These are phyloP conservation scores for Hemaris fuciformis DNA, from an alignment of 2,888 invertebrate species.

Conservation along the genomic window DNA sequence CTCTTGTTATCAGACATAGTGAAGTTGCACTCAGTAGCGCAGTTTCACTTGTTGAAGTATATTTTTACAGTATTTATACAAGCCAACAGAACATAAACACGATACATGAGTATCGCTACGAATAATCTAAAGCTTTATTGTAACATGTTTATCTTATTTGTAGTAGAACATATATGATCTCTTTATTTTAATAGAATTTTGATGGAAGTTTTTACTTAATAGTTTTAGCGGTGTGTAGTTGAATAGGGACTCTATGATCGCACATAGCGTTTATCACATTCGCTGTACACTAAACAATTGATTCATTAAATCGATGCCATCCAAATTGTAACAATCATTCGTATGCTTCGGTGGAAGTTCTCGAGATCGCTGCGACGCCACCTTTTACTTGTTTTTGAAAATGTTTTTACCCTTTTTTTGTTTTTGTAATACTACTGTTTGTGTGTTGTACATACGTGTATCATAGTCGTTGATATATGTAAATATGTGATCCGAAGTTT, in stretches of 20 bases:
- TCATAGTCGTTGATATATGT: constrained; percentile 41
- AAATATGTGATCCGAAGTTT: constrained; percentile 40
- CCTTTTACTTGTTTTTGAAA: constrained; percentile 22
- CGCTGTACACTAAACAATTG: constrained; percentile 42
- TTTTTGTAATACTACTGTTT: constrained; percentile 39
- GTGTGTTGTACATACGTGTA: constrained; percentile 71
- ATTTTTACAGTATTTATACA: constrained; percentile 49
- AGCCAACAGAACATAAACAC: constrained; percentile 47
- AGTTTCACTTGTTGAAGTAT: background rate
- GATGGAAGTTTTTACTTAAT: constrained; percentile 81
- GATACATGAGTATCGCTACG: constrained; percentile 57
- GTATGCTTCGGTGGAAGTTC: constrained; percentile 17
- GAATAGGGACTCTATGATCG: constrained; percentile 56
- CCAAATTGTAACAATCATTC: constrained; percentile 44
- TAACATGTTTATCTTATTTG: constrained; percentile 75
- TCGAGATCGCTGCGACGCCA: constrained; percentile 36
- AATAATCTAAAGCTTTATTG: constrained; percentile 70
- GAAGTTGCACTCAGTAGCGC: background rate
- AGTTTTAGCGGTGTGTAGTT: constrained; percentile 69
- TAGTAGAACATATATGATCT: constrained; percentile 76
- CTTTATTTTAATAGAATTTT: constrained; percentile 79
- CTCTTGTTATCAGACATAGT: background rate
- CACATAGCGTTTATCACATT: constrained; percentile 60
- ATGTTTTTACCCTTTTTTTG: constrained; percentile 7
- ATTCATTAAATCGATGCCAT: constrained; percentile 56